Evolutionary conservation across 1,140 invertebrate genomes (phyloP).

Genomic region (Dinoponera quadriceps): DNA sequence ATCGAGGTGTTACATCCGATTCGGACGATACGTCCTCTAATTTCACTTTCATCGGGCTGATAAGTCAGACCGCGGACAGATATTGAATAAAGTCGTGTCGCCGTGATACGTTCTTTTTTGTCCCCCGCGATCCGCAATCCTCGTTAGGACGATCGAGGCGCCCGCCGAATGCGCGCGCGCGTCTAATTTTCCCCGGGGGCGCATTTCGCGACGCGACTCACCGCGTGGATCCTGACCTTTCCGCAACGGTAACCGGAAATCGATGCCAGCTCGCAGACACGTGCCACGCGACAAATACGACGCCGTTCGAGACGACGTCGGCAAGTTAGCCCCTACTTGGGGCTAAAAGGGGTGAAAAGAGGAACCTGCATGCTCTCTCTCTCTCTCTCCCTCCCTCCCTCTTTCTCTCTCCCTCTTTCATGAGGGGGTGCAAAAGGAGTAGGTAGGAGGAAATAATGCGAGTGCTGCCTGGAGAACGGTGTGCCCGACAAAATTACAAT

Average conservation of each 20-base stretch:
- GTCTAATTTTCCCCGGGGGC: conserved; percentile 16
- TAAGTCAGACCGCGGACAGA: neutral
- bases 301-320: conserved; percentile 68
- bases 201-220: conserved; percentile 2
- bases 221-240: neutral
- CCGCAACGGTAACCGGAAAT: conserved; percentile 52
- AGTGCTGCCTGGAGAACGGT: conserved; percentile 78
- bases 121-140: neutral
- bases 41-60: conserved; percentile 27
- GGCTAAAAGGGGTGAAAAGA: conserved; percentile 24
- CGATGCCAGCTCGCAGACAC: conserved; percentile 66
- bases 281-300: conserved; percentile 75
- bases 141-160: neutral
- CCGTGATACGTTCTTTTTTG: neutral
- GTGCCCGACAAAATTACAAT: conserved; percentile 84
- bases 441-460: conserved; percentile 77
- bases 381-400: neutral
- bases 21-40: conserved; percentile 9
- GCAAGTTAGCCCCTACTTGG: conserved; percentile 40
- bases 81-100: neutral
- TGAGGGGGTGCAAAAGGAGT: neutral
- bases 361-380: neutral
- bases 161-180: neutral
- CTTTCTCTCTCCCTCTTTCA: neutral
- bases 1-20: conserved; percentile 21